Percentiles rank a stretch among this genome's conserved stretches.
Conservation (phyloP, 1,140 invertebrate genomes). For the Nephila pilipes region DNA sequence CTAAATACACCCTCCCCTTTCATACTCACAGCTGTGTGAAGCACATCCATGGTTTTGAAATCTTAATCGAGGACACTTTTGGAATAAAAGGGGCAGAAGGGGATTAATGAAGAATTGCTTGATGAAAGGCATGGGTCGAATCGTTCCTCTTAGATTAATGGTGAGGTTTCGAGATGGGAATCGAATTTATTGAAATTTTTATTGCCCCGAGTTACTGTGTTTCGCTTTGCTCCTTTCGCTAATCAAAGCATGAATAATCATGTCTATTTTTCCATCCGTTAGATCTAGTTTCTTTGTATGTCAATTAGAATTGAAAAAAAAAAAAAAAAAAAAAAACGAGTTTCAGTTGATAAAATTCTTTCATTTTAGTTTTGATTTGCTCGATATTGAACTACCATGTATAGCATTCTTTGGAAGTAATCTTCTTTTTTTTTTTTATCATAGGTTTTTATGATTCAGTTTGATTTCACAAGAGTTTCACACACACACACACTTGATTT, state of each 20-base stretch:
- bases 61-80: slow-evolving; percentile 53
- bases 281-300: too few species aligned
- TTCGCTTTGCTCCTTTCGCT: neutral
- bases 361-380: too few species aligned
- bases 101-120: slow-evolving; percentile 64
- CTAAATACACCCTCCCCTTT: slow-evolving; percentile 59
- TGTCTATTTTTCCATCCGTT: neutral
- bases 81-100: neutral
- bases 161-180: neutral
- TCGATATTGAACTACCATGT: too few species aligned
- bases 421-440: too few species aligned
- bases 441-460: too few species aligned
- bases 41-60: slow-evolving; percentile 53
- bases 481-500: too few species aligned
- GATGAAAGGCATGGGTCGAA: neutral
- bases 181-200: neutral
- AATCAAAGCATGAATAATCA: neutral
- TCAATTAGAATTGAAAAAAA: too few species aligned
- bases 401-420: too few species aligned
- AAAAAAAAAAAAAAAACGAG: too few species aligned
- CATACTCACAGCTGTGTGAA: slow-evolving; percentile 46
- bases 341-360: too few species aligned
- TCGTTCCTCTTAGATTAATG: neutral
- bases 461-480: too few species aligned
- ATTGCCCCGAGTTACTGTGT: neutral